These are phyloP conservation scores for Chlamydotis undulata DNA, from an alignment of 2,113 vertebrate genomes.

Conservation along the genomic window DNA sequence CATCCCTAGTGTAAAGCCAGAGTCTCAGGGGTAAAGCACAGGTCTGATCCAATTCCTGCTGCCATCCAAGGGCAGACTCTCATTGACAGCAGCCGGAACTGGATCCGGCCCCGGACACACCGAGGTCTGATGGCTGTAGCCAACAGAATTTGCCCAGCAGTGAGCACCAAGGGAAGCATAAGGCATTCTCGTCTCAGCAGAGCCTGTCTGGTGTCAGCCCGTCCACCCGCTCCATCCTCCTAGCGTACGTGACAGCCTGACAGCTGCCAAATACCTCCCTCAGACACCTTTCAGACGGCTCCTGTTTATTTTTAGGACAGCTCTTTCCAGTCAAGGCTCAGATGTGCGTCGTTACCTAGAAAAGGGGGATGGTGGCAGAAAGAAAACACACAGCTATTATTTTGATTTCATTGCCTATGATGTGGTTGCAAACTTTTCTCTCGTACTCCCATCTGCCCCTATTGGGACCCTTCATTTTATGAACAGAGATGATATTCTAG, in stretches of 20 bases:
- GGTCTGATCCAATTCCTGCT: not conserved
- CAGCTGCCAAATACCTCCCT: constrained; percentile 62
- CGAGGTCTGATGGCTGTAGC: not conserved
- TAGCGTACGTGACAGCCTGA: constrained; percentile 31
- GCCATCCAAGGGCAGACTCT: constrained; percentile 36
- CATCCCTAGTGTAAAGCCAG: not conserved
- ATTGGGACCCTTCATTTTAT: not conserved
- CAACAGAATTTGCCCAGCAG: not conserved
- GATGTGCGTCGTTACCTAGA: not conserved
- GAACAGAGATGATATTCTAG: not conserved
- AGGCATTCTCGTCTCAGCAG: constrained; percentile 10
- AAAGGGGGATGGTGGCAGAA: not conserved
- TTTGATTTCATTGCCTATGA: not conserved
- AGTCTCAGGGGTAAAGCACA: not conserved
- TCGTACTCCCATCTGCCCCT: not conserved
- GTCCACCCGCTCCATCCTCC: constrained; percentile 43
- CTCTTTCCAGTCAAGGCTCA: constrained; percentile 31
- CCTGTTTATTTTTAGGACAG: constrained; percentile 68
- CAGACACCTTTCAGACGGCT: constrained; percentile 66
- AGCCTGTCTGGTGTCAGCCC: constrained; percentile 21
- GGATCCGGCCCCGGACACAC: constrained; percentile 11
- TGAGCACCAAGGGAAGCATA: constrained; percentile 45
- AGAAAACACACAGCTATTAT: not conserved
- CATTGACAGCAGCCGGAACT: not conserved
- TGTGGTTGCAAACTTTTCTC: not conserved